Percentiles rank a stretch among this genome's conserved stretches.
These are phyloP conservation scores for Argyra leucocephala DNA, from an alignment of 2,888 invertebrate species.

Conservation along the genomic window DNA sequence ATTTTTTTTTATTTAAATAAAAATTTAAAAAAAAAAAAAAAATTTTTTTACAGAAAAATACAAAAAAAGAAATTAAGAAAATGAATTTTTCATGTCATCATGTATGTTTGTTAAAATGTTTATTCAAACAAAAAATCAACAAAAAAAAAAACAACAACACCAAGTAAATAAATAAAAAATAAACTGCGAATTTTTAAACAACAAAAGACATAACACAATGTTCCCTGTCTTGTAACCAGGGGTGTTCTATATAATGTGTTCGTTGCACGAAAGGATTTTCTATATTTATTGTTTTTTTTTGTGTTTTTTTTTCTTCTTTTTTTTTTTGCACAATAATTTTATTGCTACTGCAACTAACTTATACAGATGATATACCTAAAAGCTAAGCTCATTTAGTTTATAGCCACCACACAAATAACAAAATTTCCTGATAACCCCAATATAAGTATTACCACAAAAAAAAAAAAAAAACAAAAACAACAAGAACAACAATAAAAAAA, in stretches of 20 bases:
- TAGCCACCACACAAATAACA: background rate
- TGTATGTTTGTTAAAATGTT: slow-evolving; percentile 1
- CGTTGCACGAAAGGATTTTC: background rate
- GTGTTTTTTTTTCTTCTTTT: background rate
- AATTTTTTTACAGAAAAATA: too few relatives aligned
- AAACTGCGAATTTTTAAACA: background rate
- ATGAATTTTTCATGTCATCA: background rate
- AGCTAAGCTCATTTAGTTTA: background rate
- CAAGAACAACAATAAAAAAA: too few relatives aligned
- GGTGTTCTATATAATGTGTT: slow-evolving; percentile 6
- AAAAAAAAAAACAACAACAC: background rate
- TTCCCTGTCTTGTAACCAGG: slow-evolving; percentile 1
- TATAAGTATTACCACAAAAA: background rate
- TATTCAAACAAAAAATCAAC: background rate
- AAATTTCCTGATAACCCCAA: background rate
- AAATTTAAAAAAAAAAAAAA: too few relatives aligned
- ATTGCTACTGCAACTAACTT: background rate
- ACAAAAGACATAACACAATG: background rate
- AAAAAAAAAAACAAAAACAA: background rate
- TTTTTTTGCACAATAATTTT: background rate
- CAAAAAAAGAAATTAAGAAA: too few relatives aligned
- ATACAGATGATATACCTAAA: background rate
- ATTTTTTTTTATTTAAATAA: background rate
- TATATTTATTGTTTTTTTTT: background rate
- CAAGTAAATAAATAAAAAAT: background rate